phyloP scores from a whole-genome alignment of 2,888 invertebrate species.

The Drosophila diplacantha region DNA sequence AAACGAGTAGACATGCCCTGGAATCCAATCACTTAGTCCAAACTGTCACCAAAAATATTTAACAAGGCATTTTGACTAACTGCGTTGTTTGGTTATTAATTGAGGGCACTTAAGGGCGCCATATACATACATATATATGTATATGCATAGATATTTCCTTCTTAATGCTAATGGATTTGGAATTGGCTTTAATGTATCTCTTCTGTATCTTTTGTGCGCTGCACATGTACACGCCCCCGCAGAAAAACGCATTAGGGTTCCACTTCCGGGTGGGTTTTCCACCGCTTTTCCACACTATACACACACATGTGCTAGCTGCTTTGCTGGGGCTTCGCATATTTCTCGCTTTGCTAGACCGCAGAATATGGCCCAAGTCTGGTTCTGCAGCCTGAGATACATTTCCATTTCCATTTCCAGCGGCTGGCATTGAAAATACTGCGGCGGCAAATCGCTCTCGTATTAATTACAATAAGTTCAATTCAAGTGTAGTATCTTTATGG shows the following conservation, averaged over 20 bases:
- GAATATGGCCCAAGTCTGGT: constrained; percentile 38
- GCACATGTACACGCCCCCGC: constrained; percentile 36
- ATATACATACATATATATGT: not conserved
- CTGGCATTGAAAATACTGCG: constrained; percentile 37
- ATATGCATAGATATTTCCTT: constrained; percentile 7
- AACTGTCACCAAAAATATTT: constrained; percentile 40
- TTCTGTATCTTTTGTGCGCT: constrained; percentile 39
- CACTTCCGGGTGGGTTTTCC: constrained; percentile 63
- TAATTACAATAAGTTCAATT: constrained; percentile 68
- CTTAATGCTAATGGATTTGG: constrained; percentile 56
- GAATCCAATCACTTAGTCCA: constrained; percentile 19
- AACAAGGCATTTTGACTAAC: constrained; percentile 33
- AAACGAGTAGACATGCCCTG: not conserved
- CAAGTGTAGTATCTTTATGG: constrained; percentile 52
- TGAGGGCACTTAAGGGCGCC: constrained; percentile 50
- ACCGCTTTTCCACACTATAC: constrained; percentile 29
- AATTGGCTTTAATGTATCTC: constrained; percentile 53
- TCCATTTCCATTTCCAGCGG: constrained; percentile 36
- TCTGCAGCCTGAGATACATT: constrained; percentile 43
- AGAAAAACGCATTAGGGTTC: constrained; percentile 49
- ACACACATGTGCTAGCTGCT: constrained; percentile 29
- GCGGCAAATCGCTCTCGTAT: constrained; percentile 46
- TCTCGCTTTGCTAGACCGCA: constrained; percentile 57
- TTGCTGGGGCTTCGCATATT: constrained; percentile 59
- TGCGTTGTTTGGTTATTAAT: constrained; percentile 54